Conservation (phyloP, 2,888 invertebrate genomes). For the Oscheius sp. region DNA sequence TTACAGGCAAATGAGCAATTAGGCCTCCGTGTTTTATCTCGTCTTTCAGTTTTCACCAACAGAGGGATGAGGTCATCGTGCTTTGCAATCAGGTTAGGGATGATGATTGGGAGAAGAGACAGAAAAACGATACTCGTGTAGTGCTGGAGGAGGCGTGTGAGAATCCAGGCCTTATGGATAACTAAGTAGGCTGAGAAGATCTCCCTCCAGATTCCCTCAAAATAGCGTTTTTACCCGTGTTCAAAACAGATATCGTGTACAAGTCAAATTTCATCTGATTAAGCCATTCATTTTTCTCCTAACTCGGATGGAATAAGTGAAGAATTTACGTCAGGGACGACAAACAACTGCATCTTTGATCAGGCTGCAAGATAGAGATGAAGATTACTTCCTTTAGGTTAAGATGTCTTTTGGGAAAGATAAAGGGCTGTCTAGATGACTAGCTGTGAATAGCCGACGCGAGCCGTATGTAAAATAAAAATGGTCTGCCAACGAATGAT, state of each 20-base stretch:
- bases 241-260: too few relatives aligned
- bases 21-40: neutral
- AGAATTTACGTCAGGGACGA: slow-evolving; percentile 6
- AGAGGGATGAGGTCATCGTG: neutral
- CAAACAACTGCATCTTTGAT: neutral
- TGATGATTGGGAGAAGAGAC: slow-evolving; percentile 1
- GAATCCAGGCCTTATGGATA: slow-evolving; percentile 8
- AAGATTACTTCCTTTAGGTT: neutral
- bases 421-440: too few relatives aligned
- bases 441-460: neutral
- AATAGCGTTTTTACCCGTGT: too few relatives aligned
- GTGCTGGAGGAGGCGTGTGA: slow-evolving; percentile 29
- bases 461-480: neutral
- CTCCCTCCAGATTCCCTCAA: too few relatives aligned
- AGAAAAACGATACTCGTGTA: slow-evolving; percentile 33
- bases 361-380: neutral
- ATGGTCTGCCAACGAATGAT: neutral
- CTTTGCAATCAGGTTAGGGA: slow-evolving; percentile 12
- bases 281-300: neutral
- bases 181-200: slow-evolving; percentile 15
- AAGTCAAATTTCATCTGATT: too few relatives aligned
- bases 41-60: neutral
- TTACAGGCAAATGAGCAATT: too few relatives aligned
- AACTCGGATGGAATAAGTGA: neutral
- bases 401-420: neutral